Evolutionary conservation across 1,140 invertebrate species (phyloP).

Genomic region (Teleogryllus occipitalis): DNA sequence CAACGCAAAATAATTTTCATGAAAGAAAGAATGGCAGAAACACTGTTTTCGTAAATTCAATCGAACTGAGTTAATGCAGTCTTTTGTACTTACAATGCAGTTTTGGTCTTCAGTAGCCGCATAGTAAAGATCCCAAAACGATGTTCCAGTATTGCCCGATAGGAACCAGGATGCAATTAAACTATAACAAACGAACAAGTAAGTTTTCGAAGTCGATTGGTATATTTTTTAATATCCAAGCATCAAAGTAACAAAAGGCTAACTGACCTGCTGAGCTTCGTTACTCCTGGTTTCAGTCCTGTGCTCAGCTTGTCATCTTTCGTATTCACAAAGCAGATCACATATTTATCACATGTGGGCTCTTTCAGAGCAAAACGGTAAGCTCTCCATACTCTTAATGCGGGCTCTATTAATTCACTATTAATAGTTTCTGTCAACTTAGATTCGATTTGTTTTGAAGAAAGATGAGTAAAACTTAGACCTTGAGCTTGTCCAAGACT

Average conservation of each 20-base stretch:
- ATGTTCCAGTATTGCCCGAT: slow-evolving; percentile 49
- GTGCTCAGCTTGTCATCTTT: slow-evolving; percentile 37
- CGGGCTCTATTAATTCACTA: slow-evolving; percentile 66
- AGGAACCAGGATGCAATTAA: slow-evolving; percentile 59
- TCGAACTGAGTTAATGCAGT: too few relatives aligned
- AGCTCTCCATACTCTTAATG: slow-evolving; percentile 56
- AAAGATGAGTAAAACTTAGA: slow-evolving; percentile 40
- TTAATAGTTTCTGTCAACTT: slow-evolving; percentile 68
- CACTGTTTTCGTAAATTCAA: too few relatives aligned
- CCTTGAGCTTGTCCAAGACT: slow-evolving; percentile 57
- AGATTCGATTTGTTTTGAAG: slow-evolving; percentile 54
- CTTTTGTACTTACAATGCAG: slow-evolving; percentile 43
- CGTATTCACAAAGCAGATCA: slow-evolving; percentile 65
- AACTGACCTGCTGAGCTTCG: slow-evolving; percentile 49
- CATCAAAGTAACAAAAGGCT: not conserved
- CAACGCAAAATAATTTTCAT: too few relatives aligned
- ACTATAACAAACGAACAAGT: slow-evolving; percentile 38
- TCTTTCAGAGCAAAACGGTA: slow-evolving; percentile 59
- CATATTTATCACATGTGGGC: slow-evolving; percentile 63
- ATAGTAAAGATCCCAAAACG: slow-evolving; percentile 53
- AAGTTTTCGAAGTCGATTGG: not conserved
- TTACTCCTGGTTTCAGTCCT: slow-evolving; percentile 53
- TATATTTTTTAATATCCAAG: not conserved
- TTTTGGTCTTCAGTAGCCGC: slow-evolving; percentile 49
- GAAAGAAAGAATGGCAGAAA: too few relatives aligned